A percentile compares a stretch with the other conserved stretches of the same genome.
These are phyloP conservation scores for Dinocampus coccinellae DNA, from an alignment of 2,888 invertebrate species.

Conservation along the genomic window DNA sequence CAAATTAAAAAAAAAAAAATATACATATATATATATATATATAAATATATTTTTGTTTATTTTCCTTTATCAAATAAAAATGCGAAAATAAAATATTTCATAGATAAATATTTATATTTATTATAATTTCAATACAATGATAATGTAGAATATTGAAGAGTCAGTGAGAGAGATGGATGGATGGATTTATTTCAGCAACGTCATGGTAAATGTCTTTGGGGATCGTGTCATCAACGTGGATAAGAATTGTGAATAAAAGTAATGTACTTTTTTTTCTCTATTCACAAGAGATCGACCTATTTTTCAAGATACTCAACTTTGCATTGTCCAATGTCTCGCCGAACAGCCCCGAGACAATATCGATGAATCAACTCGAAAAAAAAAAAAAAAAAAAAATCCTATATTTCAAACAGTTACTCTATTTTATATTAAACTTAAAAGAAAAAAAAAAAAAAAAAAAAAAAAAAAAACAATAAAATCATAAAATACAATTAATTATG, in stretches of 20 bases:
- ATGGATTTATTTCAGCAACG: slow-evolving; percentile 7
- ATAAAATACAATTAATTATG: too few species aligned
- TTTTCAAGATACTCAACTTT: slow-evolving; percentile 4
- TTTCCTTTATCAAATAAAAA: too few species aligned
- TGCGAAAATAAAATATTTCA: background rate
- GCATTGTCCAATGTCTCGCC: slow-evolving; percentile 16
- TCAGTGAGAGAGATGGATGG: too few species aligned
- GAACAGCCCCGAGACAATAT: slow-evolving; percentile 5
- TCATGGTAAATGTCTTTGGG: background rate
- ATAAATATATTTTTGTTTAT: too few species aligned
- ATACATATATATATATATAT: background rate
- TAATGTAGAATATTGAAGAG: background rate
- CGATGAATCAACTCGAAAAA: background rate
- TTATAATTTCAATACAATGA: background rate
- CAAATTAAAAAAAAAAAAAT: background rate
- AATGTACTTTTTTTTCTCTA: slow-evolving; percentile 11
- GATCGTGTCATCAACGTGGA: background rate
- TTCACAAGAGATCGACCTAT: slow-evolving; percentile 15
- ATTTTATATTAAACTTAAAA: too few species aligned
- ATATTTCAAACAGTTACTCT: too few species aligned
- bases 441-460: too few species aligned
- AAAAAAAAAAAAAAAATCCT: too few species aligned
- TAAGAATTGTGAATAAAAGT: background rate
- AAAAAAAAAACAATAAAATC: too few species aligned
- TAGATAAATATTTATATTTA: background rate